Evolutionary conservation across 2,888 invertebrate genomes (phyloP).

Genomic region (Emmelina monodactyla): DNA sequence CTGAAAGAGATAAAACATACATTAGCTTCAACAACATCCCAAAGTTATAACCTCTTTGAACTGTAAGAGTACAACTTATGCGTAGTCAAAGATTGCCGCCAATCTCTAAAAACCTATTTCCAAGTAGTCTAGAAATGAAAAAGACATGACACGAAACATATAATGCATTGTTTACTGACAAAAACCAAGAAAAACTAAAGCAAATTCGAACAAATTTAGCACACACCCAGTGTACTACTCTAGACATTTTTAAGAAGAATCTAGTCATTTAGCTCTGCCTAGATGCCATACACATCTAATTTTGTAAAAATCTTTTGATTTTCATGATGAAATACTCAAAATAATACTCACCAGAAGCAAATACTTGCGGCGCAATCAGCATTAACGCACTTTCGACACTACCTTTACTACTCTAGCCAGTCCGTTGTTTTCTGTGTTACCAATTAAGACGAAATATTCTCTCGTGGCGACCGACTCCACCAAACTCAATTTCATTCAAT

Average conservation of each 20-base stretch:
- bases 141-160: slow-evolving; percentile 2
- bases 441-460: no score
- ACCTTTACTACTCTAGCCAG: slow-evolving; percentile 41
- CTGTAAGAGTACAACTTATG: no score
- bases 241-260: slow-evolving; percentile 19
- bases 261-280: neutral
- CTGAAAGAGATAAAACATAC: slow-evolving; percentile 53
- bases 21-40: slow-evolving; percentile 17
- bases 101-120: neutral
- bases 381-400: slow-evolving; percentile 61
- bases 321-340: neutral
- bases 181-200: slow-evolving; percentile 13
- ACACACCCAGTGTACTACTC: slow-evolving; percentile 34
- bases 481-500: no score
- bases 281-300: neutral
- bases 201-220: slow-evolving; percentile 20
- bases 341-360: slow-evolving; percentile 51
- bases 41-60: slow-evolving; percentile 37
- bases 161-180: slow-evolving; percentile 14
- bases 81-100: slow-evolving; percentile 5
- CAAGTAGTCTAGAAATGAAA: neutral
- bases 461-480: no score
- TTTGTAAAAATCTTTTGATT: neutral
- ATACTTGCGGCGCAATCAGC: slow-evolving; percentile 70
- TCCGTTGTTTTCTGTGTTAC: slow-evolving; percentile 68